phyloP scores from a whole-genome alignment of 2,797 vertebrate species.

The Sebastes cheni region DNA sequence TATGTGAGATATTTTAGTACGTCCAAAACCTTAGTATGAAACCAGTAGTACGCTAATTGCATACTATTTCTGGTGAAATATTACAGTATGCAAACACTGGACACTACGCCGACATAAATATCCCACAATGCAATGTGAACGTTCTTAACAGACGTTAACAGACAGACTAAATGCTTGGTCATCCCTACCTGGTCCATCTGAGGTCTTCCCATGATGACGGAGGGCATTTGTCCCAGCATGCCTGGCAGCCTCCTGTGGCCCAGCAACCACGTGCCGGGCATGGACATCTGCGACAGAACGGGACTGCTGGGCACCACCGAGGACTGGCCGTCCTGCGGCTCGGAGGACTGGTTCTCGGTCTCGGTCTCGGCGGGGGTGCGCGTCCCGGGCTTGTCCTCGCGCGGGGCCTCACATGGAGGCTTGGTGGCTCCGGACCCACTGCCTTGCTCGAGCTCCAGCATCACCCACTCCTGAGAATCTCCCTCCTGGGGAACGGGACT shows the following conservation, averaged over 20 bases:
- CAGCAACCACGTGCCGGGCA: constrained; percentile 85
- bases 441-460: constrained; percentile 93
- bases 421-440: constrained; percentile 86
- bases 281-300: constrained; percentile 83
- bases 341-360: constrained; percentile 64
- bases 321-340: constrained; percentile 77
- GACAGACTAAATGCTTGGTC: neutral
- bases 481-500: constrained; percentile 91
- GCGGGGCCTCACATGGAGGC: constrained; percentile 46
- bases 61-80: neutral
- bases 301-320: constrained; percentile 79
- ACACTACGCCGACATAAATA: no score
- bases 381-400: constrained; percentile 84
- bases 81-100: no score
- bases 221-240: constrained; percentile 85
- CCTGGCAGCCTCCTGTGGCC: constrained; percentile 88
- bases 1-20: no score
- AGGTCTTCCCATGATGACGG: constrained; percentile 87
- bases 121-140: no score
- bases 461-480: constrained; percentile 96
- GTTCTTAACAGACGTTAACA: no score
- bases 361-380: constrained; percentile 75
- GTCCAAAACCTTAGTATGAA: no score
- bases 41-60: neutral
- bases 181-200: constrained; percentile 88